phyloP scores from a whole-genome alignment of 92 coral and sea anemone genomes.

The Phymanthus crucifer region DNA sequence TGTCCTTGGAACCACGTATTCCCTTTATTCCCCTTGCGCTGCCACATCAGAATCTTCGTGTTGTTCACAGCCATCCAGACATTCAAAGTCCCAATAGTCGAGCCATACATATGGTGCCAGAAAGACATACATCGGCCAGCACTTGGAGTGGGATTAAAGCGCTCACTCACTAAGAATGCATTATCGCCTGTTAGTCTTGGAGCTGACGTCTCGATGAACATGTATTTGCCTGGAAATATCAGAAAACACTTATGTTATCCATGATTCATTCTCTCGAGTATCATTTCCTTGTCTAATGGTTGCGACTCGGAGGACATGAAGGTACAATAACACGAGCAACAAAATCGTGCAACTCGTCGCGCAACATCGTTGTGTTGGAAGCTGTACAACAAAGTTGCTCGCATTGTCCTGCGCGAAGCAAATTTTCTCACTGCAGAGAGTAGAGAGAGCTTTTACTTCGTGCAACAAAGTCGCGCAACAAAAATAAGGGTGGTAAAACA shows the following conservation, averaged over 20 bases:
- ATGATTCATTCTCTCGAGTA: too few species aligned
- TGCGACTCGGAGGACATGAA: background rate
- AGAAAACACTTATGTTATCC: too few species aligned
- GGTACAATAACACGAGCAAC: too few species aligned
- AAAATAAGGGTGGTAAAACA: too few species aligned
- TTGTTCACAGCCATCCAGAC: conserved; percentile 65
- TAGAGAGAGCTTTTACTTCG: too few species aligned
- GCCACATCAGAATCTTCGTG: conserved; percentile 61
- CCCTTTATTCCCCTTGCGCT: conserved; percentile 68
- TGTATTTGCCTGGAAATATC: conserved; percentile 59
- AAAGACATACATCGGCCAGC: conserved; percentile 71
- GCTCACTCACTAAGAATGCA: conserved; percentile 69
- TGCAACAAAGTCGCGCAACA: too few species aligned
- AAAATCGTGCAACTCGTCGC: too few species aligned
- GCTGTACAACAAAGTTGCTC: too few species aligned
- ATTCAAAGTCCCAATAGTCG: conserved; percentile 71
- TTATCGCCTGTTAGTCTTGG: conserved; percentile 74
- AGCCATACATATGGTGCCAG: conserved; percentile 89
- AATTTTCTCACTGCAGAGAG: too few species aligned
- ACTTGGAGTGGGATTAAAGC: conserved; percentile 61
- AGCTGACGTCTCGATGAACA: conserved; percentile 82
- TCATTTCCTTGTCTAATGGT: too few species aligned
- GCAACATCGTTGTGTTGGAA: background rate
- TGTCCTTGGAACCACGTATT: conserved; percentile 69
- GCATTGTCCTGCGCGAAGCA: too few species aligned